These are phyloP conservation scores for Rhogogaster chlorosoma DNA, from an alignment of 2,888 invertebrate species.

Conservation along the genomic window DNA sequence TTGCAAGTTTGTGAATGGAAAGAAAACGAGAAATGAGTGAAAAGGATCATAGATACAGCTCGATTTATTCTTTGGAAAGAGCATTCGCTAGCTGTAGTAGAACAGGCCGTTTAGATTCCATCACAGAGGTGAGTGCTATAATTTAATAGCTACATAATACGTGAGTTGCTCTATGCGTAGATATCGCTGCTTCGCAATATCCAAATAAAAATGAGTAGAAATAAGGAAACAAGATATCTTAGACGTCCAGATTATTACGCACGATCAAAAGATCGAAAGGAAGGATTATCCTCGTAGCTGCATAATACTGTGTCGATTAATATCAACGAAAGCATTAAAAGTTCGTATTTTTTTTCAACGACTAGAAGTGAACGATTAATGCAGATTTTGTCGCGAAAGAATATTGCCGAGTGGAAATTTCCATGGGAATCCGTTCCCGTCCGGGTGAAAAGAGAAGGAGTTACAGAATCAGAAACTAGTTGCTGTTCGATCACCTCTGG, in stretches of 20 bases:
- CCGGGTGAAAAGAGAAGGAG: neutral
- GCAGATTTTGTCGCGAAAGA: neutral
- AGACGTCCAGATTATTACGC: neutral
- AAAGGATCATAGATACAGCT: slow-evolving; percentile 60
- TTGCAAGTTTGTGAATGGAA: too few species aligned
- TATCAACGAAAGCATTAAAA: neutral
- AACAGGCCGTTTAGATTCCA: slow-evolving; percentile 40
- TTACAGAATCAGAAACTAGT: slow-evolving; percentile 10
- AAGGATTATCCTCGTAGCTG: neutral
- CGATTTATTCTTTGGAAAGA: slow-evolving; percentile 61
- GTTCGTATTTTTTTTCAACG: neutral
- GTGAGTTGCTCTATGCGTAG: neutral
- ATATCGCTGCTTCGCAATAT: neutral
- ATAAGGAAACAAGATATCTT: neutral
- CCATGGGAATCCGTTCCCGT: neutral
- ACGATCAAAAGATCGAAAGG: neutral
- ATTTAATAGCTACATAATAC: slow-evolving; percentile 6
- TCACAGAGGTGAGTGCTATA: slow-evolving; percentile 59
- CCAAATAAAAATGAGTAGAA: neutral
- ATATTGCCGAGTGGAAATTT: neutral
- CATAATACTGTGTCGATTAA: neutral
- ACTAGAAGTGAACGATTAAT: neutral
- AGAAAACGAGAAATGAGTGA: neutral
- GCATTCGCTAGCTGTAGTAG: slow-evolving; percentile 50
- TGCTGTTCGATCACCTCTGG: slow-evolving; percentile 29